Evolutionary conservation across 2,888 invertebrate genomes (phyloP), one percentile per base, ranked within the genome.

Genomic region (Tiliacea aurago): DNA sequence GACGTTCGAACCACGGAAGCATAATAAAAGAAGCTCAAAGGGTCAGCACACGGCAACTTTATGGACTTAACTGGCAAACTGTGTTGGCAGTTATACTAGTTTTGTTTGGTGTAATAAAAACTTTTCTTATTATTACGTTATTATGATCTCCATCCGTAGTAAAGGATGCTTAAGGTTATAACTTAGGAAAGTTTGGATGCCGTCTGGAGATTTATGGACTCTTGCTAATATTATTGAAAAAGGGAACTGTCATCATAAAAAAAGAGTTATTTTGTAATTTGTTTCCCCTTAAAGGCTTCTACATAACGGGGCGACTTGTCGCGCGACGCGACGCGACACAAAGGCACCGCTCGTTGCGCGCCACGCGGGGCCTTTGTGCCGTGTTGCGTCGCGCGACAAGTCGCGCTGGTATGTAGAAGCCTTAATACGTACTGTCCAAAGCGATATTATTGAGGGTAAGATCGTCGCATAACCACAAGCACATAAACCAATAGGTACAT

Each of bases 11-110:
- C 90, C 90, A 91, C 90, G 86, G 85, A 87, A 88, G 87, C 83
- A 88, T 91, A 91, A 92, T 92, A 93, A 93, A 91, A 91, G 88
- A 89, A 87, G 86, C 88, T 89, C 86, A 85, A 87, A 90, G 91
- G 91, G 92, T 91, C 91, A 90, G 87, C 81, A 77, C 87, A 85
- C 84, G 88, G 88, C 84, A 92, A 91, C 90, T 94, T 94, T 91
- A 91, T 91, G 87, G 89, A 90, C 84, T 89, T 83, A 90, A 90
- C 91, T 90, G 85, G 84, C 80, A 87, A 89, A 89, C 88, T 88
- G 86, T 89, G 88, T 87, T 80, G 81, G 80, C 84, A 78, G 85
- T 86, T 81, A 86, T 87, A 84, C 87, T 83, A 84, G 82, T 86
- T 85, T 81, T 84, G 83, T 87, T 87, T 81, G 71, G 59, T 58